Evolutionary conservation across 2,797 vertebrate species (phyloP).

Genomic region (Gastrophryne carolinensis): DNA sequence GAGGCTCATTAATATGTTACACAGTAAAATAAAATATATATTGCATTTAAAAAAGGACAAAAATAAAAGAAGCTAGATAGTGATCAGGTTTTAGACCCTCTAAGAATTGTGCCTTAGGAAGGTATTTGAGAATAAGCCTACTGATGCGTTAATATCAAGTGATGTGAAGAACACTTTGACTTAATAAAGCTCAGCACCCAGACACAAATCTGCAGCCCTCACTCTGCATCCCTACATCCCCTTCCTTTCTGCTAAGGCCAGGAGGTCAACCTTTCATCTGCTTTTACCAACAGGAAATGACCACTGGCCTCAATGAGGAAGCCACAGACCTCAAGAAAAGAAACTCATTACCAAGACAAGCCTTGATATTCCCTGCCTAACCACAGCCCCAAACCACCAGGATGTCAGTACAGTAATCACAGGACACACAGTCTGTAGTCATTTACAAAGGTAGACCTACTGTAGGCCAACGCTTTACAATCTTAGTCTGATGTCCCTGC

Average conservation of each 20-base stretch:
- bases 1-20: too few relatives aligned
- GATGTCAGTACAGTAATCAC: too few relatives aligned
- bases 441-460: too few relatives aligned
- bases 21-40: too few relatives aligned
- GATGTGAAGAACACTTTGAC: neutral
- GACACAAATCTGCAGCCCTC: slow-evolving; percentile 1
- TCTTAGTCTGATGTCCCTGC: too few relatives aligned
- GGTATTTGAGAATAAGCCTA: neutral
- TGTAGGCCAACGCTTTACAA: too few relatives aligned
- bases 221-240: slow-evolving; percentile 20
- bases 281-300: slow-evolving; percentile 42
- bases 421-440: too few relatives aligned
- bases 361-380: neutral
- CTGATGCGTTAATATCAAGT: neutral
- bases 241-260: slow-evolving; percentile 28
- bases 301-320: slow-evolving; percentile 31
- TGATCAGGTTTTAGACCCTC: too few relatives aligned
- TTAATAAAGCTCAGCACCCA: neutral
- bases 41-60: too few relatives aligned
- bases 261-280: slow-evolving; percentile 36
- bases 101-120: too few relatives aligned
- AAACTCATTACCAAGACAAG: neutral
- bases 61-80: too few relatives aligned
- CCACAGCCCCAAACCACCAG: neutral
- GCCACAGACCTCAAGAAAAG: slow-evolving; percentile 13